Evolutionary conservation across 2,888 invertebrate genomes (phyloP), one percentile per base, ranked within the genome.

Genomic region (Hipparchia semele): DNA sequence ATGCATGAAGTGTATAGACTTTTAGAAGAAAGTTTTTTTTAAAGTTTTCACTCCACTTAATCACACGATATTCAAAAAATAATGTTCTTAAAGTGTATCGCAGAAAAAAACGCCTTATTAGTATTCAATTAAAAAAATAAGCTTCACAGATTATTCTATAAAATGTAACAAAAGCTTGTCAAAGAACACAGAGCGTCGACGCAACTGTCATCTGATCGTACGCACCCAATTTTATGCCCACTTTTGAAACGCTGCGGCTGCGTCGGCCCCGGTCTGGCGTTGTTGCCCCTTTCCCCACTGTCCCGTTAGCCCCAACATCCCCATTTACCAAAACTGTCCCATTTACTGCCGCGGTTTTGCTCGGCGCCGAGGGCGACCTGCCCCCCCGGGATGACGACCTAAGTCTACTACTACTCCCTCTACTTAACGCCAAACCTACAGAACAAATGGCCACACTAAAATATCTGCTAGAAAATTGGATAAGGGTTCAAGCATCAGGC

Each of bases 391-490:
- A 90, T 76, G 94, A 87, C 77, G 95, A 94, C 87, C 94, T 94
- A 88, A 95, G 92, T 84, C 95, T 94, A 92, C 92, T 93, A 92
- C 94, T 94, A 88, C 92, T 90, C 79, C 94, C 94, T 89, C 95
- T 95, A 92, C 95, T 95, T 91, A 95, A 95, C 93, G 95, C 94
- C 90, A 95, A 95, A 90, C 95, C 95, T 92, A 95, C 90, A 92
- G 90, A 87, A 91, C 86, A 92, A 90, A 87, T 83, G 82, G 76
- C 75, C 76, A 79, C 72, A 79, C 81, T 80, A 80, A 79, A 80
- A 77, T 77, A 77, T 78, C 68, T 54, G 73, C 75, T 73, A 77
- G 66, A 68, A 49, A 49, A 65, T 68, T 58, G 74, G 70, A 72
- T 59, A 58, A 10, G 88, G 85, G 78, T 72, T 78, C 90, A 90